Conservation (phyloP, 2,113 vertebrate genomes). For the Lutjanus erythropterus region DNA sequence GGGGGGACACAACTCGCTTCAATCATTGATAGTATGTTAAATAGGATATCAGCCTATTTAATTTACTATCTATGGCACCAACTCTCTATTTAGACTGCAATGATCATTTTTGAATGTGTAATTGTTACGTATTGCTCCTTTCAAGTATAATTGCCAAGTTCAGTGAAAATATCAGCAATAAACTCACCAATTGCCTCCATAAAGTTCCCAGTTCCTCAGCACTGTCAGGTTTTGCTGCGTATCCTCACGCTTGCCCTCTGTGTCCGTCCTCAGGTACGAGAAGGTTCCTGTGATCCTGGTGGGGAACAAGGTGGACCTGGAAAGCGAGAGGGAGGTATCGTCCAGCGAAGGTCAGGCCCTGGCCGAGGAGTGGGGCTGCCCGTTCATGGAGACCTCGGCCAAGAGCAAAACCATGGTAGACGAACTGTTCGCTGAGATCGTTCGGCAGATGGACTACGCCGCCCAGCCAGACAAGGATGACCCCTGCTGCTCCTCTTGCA, state of each 20-base stretch:
- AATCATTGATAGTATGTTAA: too few species aligned
- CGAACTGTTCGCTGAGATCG: slow-evolving; percentile 98
- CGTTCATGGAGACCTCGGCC: slow-evolving; percentile 99
- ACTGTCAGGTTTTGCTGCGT: neutral
- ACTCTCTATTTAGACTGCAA: too few species aligned
- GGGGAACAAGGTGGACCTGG: slow-evolving; percentile 99
- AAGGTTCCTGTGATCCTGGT: slow-evolving; percentile 99
- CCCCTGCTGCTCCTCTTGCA: slow-evolving; percentile 98
- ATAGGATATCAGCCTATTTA: too few species aligned
- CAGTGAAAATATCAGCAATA: neutral
- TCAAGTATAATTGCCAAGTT: neutral
- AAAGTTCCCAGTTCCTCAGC: neutral
- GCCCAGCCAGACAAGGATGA: slow-evolving; percentile 98
- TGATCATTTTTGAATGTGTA: too few species aligned
- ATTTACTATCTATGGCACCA: too few species aligned
- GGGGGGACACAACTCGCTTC: too few species aligned
- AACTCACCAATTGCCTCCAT: neutral
- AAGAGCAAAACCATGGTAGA: slow-evolving; percentile 99
- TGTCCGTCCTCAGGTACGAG: slow-evolving; percentile 90
- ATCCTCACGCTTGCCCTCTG: neutral
- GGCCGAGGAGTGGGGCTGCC: slow-evolving; percentile 99
- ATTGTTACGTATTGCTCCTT: too few species aligned
- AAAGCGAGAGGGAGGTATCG: slow-evolving; percentile 97
- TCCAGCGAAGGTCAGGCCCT: slow-evolving; percentile 94
- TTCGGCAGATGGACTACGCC: slow-evolving; percentile 99